Base-by-base conservation (phyloP, 1,140 invertebrate species). In the Orchesella cincta region DNA sequence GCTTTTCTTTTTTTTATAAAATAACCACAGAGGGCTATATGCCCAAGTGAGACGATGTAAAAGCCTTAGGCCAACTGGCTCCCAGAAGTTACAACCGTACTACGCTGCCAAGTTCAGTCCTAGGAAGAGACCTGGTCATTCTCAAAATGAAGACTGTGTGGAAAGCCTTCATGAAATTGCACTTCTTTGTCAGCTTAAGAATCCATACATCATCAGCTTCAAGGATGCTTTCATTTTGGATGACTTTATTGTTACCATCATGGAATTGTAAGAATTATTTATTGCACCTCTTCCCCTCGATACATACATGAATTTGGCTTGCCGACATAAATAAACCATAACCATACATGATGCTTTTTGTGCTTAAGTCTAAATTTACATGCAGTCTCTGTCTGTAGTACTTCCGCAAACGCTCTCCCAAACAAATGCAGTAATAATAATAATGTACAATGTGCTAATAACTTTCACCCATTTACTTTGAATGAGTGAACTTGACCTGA, bases 101-200 rank as follows among this genome's bases (percentile, higher is more conserved):
- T 74, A 86, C 89, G 93, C 93, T 0, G 93, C 92, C 29, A 94
- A 94, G 83, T 92, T 90, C 83, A 91, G 93, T 23, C 88, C 89
- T 62, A 90, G 92, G 81, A 86, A 86, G 57, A 87, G 91, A 79
- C 89, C 88, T 84, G 89, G 88, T 51, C 46, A 74, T 33, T 70
- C 67, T 1, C 70, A 52, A 0, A 67, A 75, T 23, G 85, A 87
- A 39, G 90, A 91, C 80, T 90, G 89, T 78, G 86, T 89, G 18
- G 90, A 91, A 80, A 86, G 90, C 76, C 86, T 88, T 62, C 90
- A 91, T 84, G 91, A 93, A 84, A 89, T 92, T 72, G 89, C 89
- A 8, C 87, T 93, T 78, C 85, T 92, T 70, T 90, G 91, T 33
- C 84, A 90, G 72, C 87, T 88, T 8, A 86, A 89, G 51, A 90